These are phyloP conservation scores for Naso thynnoides DNA, from an alignment of 2,797 vertebrate genomes.

Conservation along the genomic window DNA sequence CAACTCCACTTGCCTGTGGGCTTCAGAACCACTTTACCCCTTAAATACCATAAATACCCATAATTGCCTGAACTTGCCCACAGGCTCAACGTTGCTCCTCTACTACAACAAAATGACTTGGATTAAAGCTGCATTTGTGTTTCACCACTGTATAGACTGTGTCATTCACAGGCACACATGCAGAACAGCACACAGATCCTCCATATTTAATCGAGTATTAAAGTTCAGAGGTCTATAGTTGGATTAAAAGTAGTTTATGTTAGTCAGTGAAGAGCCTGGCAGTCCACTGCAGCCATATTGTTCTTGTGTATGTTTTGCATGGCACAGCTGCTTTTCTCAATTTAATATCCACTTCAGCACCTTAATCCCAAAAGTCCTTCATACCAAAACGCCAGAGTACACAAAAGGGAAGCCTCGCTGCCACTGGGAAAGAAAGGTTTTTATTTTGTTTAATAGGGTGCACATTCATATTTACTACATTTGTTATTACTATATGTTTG, in stretches of 20 bases:
- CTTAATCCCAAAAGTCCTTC: background rate
- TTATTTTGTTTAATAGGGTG: no score
- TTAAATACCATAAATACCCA: slow-evolving; percentile 32
- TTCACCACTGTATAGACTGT: background rate
- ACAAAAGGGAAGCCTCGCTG: background rate
- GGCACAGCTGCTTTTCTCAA: background rate
- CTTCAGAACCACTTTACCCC: slow-evolving; percentile 15
- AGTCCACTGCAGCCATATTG: background rate
- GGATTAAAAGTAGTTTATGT: background rate
- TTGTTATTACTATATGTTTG: no score
- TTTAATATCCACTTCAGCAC: background rate
- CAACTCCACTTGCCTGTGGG: slow-evolving; percentile 7
- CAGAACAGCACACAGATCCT: background rate
- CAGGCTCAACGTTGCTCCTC: slow-evolving; percentile 10
- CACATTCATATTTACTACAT: no score
- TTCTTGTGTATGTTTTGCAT: background rate
- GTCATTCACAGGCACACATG: background rate
- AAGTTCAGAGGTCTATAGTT: background rate
- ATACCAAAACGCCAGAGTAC: background rate
- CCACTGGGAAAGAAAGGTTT: background rate
- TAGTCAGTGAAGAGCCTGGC: background rate
- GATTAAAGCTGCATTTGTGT: slow-evolving; percentile 14
- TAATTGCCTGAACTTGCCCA: slow-evolving; percentile 39
- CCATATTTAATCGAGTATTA: slow-evolving; percentile 1
- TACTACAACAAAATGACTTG: background rate